A percentile compares a stretch with the other conserved stretches of the same genome.
Evolutionary conservation across 2,888 invertebrate genomes (phyloP).

Genomic region (Himalopsyche tibetana): DNA sequence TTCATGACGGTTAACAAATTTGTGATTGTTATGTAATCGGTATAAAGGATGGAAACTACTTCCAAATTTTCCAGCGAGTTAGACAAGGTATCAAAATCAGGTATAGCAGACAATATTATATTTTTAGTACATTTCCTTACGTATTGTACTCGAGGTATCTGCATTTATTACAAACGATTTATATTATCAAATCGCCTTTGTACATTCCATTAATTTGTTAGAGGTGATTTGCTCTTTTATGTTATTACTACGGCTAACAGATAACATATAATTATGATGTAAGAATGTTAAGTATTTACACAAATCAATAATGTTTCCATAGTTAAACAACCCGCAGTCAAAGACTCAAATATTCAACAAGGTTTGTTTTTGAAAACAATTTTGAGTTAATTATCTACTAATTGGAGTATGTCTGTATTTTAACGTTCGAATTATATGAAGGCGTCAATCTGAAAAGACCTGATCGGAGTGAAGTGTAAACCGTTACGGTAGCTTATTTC

Average conservation of each 20-base stretch:
- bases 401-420: too few relatives aligned
- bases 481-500: too few relatives aligned
- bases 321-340: too few relatives aligned
- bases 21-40: not conserved
- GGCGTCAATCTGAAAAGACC: too few relatives aligned
- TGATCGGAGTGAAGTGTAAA: too few relatives aligned
- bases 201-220: slow-evolving; percentile 57
- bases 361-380: not conserved
- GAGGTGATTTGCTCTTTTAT: slow-evolving; percentile 55
- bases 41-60: slow-evolving; percentile 2
- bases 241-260: slow-evolving; percentile 45
- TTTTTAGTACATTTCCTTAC: not conserved
- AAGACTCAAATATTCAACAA: not conserved
- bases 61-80: slow-evolving; percentile 1
- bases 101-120: slow-evolving; percentile 46
- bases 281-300: slow-evolving; percentile 31
- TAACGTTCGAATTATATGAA: too few relatives aligned
- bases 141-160: slow-evolving; percentile 48
- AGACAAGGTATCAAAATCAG: slow-evolving; percentile 55
- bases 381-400: not conserved
- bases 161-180: slow-evolving; percentile 42
- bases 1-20: not conserved
- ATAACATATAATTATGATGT: slow-evolving; percentile 43
- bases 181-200: slow-evolving; percentile 51
- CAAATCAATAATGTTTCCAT: not conserved